A percentile compares a stretch with the other conserved stretches of the same genome.
Conservation (phyloP, 1,140 invertebrate genomes). For the Rhyzopertha dominica region DNA sequence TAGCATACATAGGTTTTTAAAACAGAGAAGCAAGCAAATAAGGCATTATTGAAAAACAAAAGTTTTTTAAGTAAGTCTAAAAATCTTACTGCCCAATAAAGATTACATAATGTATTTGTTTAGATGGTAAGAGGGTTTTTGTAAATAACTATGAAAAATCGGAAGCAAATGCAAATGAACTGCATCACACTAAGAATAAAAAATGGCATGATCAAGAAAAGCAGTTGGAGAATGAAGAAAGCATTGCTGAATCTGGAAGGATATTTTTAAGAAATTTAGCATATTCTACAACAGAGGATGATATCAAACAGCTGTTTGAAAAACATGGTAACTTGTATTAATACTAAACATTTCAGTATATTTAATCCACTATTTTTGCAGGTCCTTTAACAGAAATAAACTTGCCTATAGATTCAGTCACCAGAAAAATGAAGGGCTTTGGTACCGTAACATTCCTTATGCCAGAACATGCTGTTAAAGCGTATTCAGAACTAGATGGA, state of each 20-base stretch:
- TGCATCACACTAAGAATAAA: conserved; percentile 43
- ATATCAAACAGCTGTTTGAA: conserved; percentile 78
- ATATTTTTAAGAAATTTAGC: conserved; percentile 94
- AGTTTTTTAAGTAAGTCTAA: conserved; percentile 68
- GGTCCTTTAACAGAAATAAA: conserved; percentile 84
- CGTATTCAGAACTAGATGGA: conserved; percentile 85
- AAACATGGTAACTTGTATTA: conserved; percentile 66
- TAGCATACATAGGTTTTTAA: conserved; percentile 89
- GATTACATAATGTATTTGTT: conserved; percentile 17
- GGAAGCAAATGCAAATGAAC: conserved; percentile 43
- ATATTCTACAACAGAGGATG: conserved; percentile 84
- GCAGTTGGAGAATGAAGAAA: conserved; percentile 67
- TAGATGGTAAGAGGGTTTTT: conserved; percentile 61
- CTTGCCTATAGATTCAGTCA: conserved; percentile 81
- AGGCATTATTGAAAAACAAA: conserved; percentile 80
- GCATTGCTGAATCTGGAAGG: conserved; percentile 83
- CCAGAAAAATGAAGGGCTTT: conserved; percentile 89
- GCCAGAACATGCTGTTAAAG: conserved; percentile 91
- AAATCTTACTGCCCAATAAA: neutral
- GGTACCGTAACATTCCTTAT: conserved; percentile 90
- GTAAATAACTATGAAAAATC: conserved; percentile 59
- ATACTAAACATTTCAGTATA: conserved; percentile 8
- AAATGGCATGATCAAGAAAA: conserved; percentile 70
- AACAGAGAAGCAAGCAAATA: conserved; percentile 72
- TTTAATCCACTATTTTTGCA: conserved; percentile 41